Evolutionary conservation across 2,888 invertebrate genomes (phyloP).

Genomic region (Macrophya alboannulata): DNA sequence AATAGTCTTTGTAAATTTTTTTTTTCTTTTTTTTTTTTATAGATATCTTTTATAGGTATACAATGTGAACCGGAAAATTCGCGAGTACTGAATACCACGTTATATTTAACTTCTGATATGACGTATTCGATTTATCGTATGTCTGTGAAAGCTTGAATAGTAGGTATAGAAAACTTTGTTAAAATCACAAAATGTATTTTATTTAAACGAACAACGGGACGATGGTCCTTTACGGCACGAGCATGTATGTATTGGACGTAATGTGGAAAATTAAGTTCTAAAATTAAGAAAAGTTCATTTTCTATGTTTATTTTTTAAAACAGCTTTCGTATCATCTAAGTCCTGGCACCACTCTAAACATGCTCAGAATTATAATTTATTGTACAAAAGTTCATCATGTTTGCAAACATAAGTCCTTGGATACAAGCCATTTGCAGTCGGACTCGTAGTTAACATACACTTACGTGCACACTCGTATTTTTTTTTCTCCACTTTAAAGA

Average conservation of each 20-base stretch:
- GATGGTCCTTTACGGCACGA: conserved; percentile 37
- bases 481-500: conserved; percentile 68
- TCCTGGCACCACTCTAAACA: conserved; percentile 66
- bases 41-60: not conserved
- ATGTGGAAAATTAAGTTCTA: conserved; percentile 12
- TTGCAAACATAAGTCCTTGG: conserved; percentile 66
- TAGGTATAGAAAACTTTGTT: conserved; percentile 24
- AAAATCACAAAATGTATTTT: conserved; percentile 49
- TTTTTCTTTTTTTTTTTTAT: not conserved
- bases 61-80: conserved; percentile 18
- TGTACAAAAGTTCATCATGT: conserved; percentile 65
- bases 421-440: conserved; percentile 66
- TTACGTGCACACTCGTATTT: conserved; percentile 75
- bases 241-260: conserved; percentile 1
- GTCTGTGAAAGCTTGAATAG: conserved; percentile 26
- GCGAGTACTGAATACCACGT: conserved; percentile 37
- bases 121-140: conserved; percentile 25
- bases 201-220: conserved; percentile 28
- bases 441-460: conserved; percentile 72
- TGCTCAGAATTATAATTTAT: conserved; percentile 60
- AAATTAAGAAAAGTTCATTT: conserved; percentile 63
- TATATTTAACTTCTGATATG: conserved; percentile 28
- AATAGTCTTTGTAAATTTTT: conserved; percentile 42
- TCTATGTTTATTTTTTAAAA: conserved; percentile 58
- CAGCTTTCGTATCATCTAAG: conserved; percentile 53